A percentile compares a stretch with the other conserved stretches of the same genome.
phyloP scores from a whole-genome alignment of 2,797 vertebrate genomes.

The Phylloscopus collybita region DNA sequence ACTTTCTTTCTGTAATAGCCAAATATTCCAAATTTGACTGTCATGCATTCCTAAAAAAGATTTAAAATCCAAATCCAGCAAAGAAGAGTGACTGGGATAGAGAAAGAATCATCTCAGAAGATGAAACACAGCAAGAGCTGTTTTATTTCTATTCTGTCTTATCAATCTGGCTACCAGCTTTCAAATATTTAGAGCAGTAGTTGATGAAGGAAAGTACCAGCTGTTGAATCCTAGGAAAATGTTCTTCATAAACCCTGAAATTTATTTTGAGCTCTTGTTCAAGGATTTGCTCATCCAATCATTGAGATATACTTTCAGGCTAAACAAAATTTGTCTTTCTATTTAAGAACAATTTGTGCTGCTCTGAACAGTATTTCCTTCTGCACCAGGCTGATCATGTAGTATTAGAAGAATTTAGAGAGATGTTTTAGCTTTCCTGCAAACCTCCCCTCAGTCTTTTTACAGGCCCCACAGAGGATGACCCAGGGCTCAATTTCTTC shows the following conservation, averaged over 20 bases:
- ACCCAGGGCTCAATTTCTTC: not conserved
- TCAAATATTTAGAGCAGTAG: not conserved
- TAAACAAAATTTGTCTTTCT: not conserved
- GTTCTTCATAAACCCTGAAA: not conserved
- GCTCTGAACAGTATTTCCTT: not conserved
- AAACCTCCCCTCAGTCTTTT: not conserved
- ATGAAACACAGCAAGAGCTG: not conserved
- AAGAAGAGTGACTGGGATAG: not conserved
- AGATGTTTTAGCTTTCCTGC: not conserved
- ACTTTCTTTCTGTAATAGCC: not conserved
- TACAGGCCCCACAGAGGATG: not conserved
- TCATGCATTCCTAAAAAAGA: not conserved
- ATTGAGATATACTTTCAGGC: not conserved
- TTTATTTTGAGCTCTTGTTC: not conserved
- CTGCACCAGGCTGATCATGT: not conserved
- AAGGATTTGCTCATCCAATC: not conserved
- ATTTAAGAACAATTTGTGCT: not conserved
- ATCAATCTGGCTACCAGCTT: not conserved
- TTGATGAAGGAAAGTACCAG: not conserved
- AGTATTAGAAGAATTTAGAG: not conserved
- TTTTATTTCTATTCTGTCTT: not conserved
- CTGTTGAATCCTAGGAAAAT: not conserved
- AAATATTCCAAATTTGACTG: not conserved
- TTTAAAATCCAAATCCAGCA: not conserved
- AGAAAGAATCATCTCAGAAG: not conserved